These are phyloP conservation scores for Lithophane ornitopus DNA, from an alignment of 2,888 invertebrate species.

Conservation along the genomic window DNA sequence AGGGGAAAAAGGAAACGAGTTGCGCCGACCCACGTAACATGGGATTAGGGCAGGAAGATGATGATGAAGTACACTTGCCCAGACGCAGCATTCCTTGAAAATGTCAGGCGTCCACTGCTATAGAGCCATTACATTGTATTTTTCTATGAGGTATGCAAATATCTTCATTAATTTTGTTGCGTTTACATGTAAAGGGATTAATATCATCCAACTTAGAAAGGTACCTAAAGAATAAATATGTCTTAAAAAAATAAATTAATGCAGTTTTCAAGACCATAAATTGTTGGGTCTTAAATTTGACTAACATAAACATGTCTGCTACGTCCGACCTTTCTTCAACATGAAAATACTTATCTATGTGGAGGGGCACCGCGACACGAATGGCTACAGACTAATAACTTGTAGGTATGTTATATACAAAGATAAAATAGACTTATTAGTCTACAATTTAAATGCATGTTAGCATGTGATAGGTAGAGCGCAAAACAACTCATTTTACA, in stretches of 20 bases:
- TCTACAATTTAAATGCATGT: slow-evolving; percentile 41
- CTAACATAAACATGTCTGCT: slow-evolving; percentile 53
- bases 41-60: too few species aligned
- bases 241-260: slow-evolving; percentile 39
- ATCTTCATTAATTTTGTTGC: background rate
- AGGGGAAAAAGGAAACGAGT: too few species aligned
- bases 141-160: background rate
- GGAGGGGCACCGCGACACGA: slow-evolving; percentile 33
- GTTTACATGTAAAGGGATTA: background rate
- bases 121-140: background rate
- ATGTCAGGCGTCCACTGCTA: background rate
- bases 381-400: slow-evolving; percentile 38
- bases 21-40: too few species aligned
- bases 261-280: slow-evolving; percentile 43
- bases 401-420: slow-evolving; percentile 44
- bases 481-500: background rate
- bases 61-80: too few species aligned
- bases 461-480: slow-evolving; percentile 8
- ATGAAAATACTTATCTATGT: slow-evolving; percentile 53
- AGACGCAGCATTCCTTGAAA: background rate
- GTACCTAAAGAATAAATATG: slow-evolving; percentile 7
- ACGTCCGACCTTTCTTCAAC: slow-evolving; percentile 50
- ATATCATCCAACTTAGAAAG: background rate
- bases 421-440: slow-evolving; percentile 34
- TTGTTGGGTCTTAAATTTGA: slow-evolving; percentile 46